Evolutionary conservation across 2,888 invertebrate species (phyloP), one percentile per base, ranked within the genome.

Genomic region (Plebejus argus): DNA sequence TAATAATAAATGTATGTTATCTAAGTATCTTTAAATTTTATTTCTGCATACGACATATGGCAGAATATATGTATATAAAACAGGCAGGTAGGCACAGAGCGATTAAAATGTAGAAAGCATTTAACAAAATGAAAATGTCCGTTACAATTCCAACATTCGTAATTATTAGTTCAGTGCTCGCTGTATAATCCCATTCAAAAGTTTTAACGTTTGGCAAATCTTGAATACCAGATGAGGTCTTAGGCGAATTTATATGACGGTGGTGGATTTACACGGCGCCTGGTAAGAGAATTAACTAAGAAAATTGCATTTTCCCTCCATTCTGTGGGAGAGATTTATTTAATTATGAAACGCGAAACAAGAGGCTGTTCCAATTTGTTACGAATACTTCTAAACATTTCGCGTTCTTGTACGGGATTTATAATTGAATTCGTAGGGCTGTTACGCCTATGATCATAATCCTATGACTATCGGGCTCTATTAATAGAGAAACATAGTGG

Each of bases 221-320:
- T 74, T 53, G 74, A 74, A 74, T 74, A 53, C 74, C 23, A 23
- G 45, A 74, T 74, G 74, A 74, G 74, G 74, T 74, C 49, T 74
- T 74, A 74, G 74, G 49, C 49, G 74, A 74, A 74, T 74, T 74
- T 74, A 74, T 74, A 74, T 74, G 74, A 74, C 74, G 74, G 49
- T 28, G 53, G 74, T 74, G 49, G 53, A 74, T 74, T 74, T 53
- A 74, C 74, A 53, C 45, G 74, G 23, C 74, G 49, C 74, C 28
- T 53, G 74, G 74, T 53, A 74, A 53, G 45, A 49, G 49, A 53
- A 74, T 74, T 53, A 74, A 49, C 39, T 39, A 74, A 49, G 45
- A 45, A 74, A 74, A 74, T 74, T 74, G 74, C 74, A 74, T 74
- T 74, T 53, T 53, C 49, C 49, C 53, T 53, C 49, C 74, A 74